Conservation (phyloP, 2,888 invertebrate genomes). For the Podabrus alpinus region DNA sequence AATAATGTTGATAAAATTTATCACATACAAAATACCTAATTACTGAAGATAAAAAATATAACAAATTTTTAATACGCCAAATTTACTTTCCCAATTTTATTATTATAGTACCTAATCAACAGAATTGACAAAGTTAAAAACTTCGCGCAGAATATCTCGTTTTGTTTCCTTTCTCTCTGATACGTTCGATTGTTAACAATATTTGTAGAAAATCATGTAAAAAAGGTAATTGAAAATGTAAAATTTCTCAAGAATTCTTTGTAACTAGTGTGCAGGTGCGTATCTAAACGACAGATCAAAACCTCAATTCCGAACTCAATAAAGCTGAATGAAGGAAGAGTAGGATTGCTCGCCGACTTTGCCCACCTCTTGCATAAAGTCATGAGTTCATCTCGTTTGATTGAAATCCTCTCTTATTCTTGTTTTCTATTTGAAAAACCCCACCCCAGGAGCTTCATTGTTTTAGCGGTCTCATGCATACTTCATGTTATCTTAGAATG, state of each 20-base stretch:
- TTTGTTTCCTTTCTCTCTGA: neutral
- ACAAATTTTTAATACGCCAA: neutral
- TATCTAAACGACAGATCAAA: conserved; percentile 29
- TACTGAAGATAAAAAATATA: neutral
- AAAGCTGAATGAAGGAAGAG: conserved; percentile 40
- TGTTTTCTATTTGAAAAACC: conserved; percentile 55
- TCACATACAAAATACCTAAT: neutral
- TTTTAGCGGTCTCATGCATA: conserved; percentile 57
- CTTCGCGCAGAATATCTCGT: neutral
- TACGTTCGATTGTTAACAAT: neutral
- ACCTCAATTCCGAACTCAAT: conserved; percentile 30
- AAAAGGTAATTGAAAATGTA: conserved; percentile 11
- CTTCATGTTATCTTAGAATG: conserved; percentile 49
- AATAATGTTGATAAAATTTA: neutral
- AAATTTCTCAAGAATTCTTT: conserved; percentile 16
- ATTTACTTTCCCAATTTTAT: neutral
- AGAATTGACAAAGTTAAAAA: neutral
- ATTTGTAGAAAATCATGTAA: conserved; percentile 5
- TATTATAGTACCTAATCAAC: neutral
- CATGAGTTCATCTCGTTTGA: conserved; percentile 59
- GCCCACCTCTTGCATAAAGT: conserved; percentile 57
- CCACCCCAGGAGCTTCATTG: conserved; percentile 54
- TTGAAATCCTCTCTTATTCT: conserved; percentile 59
- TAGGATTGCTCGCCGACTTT: conserved; percentile 43
- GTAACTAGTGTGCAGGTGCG: conserved; percentile 19